Evolutionary conservation across 1,140 invertebrate genomes (phyloP).

Genomic region (Dinoponera quadriceps): DNA sequence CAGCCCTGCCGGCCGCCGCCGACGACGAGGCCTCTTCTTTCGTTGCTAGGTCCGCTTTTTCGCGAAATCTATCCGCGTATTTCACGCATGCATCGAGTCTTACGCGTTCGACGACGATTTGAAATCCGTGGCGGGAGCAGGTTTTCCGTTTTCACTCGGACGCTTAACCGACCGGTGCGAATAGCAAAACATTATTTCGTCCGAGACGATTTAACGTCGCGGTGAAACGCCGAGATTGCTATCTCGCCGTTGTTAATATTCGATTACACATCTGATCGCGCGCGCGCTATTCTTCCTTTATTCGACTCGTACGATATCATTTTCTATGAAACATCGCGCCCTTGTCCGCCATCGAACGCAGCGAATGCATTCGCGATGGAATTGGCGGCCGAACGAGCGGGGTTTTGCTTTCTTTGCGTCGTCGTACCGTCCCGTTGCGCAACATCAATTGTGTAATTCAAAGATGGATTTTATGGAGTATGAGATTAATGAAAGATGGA

Average conservation of each 20-base stretch:
- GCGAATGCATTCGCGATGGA: not conserved
- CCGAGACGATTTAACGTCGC: not conserved
- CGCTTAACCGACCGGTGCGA: not conserved
- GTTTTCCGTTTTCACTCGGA: constrained; percentile 19
- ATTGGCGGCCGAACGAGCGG: not conserved
- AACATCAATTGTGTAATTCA: not conserved
- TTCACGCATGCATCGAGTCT: constrained; percentile 12
- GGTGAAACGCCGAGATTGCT: not conserved
- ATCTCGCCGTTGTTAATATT: not conserved
- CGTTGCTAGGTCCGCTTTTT: constrained; percentile 83
- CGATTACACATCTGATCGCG: not conserved
- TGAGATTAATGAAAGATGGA: not conserved
- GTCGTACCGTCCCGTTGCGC: not conserved
- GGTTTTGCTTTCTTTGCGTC: not conserved
- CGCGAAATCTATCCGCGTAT: constrained; percentile 49
- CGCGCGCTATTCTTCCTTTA: not conserved
- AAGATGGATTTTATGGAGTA: constrained; percentile 1
- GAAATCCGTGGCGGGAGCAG: not conserved
- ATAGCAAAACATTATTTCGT: constrained; percentile 6
- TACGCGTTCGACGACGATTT: constrained; percentile 1
- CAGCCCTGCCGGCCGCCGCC: constrained; percentile 33
- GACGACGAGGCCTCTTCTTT: constrained; percentile 69
- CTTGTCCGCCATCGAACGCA: not conserved
- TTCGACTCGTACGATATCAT: not conserved
- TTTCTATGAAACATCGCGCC: not conserved